Conservation (phyloP, 2,797 vertebrate genomes). For the Bucorvus abyssinicus region DNA sequence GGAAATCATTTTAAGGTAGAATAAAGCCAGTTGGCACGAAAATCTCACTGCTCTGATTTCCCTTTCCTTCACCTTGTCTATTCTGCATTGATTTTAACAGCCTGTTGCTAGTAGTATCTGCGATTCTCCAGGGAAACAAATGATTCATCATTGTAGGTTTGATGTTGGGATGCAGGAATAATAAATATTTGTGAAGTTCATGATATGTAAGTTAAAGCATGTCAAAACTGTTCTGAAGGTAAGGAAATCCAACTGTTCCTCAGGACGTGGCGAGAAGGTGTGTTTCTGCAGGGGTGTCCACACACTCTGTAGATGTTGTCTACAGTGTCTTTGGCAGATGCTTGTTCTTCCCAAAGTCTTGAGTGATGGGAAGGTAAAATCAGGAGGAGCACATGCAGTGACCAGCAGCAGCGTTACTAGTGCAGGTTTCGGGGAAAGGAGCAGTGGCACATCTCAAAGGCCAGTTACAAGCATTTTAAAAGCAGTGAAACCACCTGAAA, state of each 20-base stretch:
- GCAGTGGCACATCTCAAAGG: neutral
- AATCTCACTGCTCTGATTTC: neutral
- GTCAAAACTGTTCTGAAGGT: neutral
- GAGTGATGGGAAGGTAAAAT: neutral
- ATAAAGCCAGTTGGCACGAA: neutral
- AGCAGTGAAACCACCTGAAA: neutral
- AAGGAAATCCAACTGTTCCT: neutral
- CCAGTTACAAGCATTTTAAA: neutral
- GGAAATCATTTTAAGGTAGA: neutral
- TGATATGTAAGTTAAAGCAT: fast-evolving
- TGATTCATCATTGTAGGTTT: neutral
- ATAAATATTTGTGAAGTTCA: neutral
- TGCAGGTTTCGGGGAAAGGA: neutral
- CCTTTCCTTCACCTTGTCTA: neutral
- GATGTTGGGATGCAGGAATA: neutral
- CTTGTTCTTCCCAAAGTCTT: neutral
- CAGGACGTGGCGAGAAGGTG: fast-evolving
- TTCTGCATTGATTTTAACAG: neutral
- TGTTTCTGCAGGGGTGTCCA: neutral
- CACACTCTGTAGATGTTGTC: neutral
- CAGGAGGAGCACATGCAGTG: neutral
- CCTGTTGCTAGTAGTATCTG: neutral
- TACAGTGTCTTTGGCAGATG: neutral
- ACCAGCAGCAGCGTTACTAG: neutral
- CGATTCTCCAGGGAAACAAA: neutral